Conservation (phyloP, 2,888 invertebrate species). For the Theretra japonica region DNA sequence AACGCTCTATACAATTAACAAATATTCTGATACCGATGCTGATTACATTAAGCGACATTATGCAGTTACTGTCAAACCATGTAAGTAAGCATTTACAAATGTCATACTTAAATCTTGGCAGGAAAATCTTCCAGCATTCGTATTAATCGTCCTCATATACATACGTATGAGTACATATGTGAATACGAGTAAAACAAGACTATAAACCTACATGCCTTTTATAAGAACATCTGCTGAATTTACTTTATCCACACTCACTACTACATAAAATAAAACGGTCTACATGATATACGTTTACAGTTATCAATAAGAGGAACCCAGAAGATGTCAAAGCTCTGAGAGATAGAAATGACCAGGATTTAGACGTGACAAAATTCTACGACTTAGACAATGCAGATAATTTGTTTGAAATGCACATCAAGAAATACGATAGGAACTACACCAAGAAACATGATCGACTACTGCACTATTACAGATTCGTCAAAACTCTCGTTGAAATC, state of each 20-base stretch:
- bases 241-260: background rate
- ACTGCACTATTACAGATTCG: constrained; percentile 59
- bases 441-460: constrained; percentile 43
- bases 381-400: constrained; percentile 55
- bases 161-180: background rate
- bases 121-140: background rate
- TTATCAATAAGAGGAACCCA: constrained; percentile 44
- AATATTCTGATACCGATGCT: constrained; percentile 59
- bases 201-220: constrained; percentile 2
- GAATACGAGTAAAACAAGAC: background rate
- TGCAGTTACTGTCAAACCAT: constrained; percentile 55
- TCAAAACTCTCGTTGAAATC: constrained; percentile 60
- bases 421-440: constrained; percentile 45
- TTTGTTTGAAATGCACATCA: constrained; percentile 51
- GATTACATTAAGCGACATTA: constrained; percentile 53
- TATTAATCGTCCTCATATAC: background rate
- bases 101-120: background rate
- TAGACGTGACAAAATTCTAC: constrained; percentile 49
- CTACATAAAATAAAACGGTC: background rate
- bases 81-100: constrained; percentile 51
- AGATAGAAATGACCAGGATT: constrained; percentile 31
- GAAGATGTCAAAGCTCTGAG: constrained; percentile 28
- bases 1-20: constrained; percentile 56
- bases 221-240: background rate
- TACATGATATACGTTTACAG: constrained; percentile 43